A percentile compares a stretch with the other conserved stretches of the same genome.
These are phyloP conservation scores for Drosophila planitibia DNA, from an alignment of 2,888 invertebrate species.

Conservation along the genomic window DNA sequence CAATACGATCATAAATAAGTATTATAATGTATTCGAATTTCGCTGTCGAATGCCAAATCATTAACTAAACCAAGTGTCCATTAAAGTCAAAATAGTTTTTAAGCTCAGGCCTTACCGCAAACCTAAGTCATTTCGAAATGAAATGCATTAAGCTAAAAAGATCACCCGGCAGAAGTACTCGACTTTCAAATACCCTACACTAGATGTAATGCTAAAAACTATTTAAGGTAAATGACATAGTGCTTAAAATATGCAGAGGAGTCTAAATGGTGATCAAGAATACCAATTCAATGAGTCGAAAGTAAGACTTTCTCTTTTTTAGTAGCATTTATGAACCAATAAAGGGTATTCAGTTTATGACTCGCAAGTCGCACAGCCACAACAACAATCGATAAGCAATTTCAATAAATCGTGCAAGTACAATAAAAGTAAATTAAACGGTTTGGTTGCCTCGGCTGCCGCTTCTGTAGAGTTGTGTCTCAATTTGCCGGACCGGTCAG, in stretches of 20 bases:
- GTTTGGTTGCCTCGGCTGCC: slow-evolving; percentile 30
- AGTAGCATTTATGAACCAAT: background rate
- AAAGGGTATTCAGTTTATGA: slow-evolving; percentile 16
- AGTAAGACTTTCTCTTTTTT: background rate
- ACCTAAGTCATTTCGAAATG: background rate
- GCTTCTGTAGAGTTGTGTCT: slow-evolving; percentile 67
- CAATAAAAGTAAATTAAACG: slow-evolving; percentile 75
- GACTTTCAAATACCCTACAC: background rate
- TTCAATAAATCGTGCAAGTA: slow-evolving; percentile 73
- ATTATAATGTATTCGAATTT: slow-evolving; percentile 10
- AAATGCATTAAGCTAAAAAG: background rate
- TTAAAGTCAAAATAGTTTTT: slow-evolving; percentile 9
- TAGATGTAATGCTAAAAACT: no score
- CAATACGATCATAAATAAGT: slow-evolving; percentile 34
- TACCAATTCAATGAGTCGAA: background rate
- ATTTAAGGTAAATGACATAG: background rate
- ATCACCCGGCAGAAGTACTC: background rate
- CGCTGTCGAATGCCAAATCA: slow-evolving; percentile 5
- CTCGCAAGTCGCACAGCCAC: background rate
- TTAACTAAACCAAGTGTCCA: background rate
- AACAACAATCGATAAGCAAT: slow-evolving; percentile 58
- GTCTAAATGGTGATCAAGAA: no score
- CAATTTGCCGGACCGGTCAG: slow-evolving; percentile 55
- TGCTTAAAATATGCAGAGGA: background rate
- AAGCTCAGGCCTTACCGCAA: background rate